A percentile compares a stretch with the other conserved stretches of the same genome.
phyloP scores from a whole-genome alignment of 2,888 invertebrate genomes.

The Cosmorhoe ocellata region DNA sequence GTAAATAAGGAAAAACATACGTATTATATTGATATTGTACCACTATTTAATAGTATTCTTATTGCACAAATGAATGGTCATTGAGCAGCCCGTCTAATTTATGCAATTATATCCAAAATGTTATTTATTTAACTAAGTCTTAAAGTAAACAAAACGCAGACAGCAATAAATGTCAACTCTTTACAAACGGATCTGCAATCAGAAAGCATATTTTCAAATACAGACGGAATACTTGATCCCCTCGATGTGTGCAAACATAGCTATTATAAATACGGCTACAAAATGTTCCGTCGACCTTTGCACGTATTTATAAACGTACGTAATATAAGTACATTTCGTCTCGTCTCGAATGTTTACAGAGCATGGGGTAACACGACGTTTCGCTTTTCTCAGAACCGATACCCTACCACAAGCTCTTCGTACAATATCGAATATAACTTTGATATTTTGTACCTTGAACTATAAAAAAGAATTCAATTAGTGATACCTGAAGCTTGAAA shows the following conservation, averaged over 20 bases:
- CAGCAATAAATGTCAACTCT: conserved; percentile 16
- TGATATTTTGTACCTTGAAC: not conserved
- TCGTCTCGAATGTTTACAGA: conserved; percentile 67
- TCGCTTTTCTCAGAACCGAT: conserved; percentile 15
- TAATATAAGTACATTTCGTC: conserved; percentile 32
- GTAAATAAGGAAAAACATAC: too few species aligned
- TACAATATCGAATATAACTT: too few species aligned
- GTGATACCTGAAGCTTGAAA: too few species aligned
- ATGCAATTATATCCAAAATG: too few species aligned
- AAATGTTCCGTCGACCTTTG: conserved; percentile 34
- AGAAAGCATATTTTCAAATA: conserved; percentile 30
- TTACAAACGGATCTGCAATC: conserved; percentile 24
- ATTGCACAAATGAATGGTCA: too few species aligned
- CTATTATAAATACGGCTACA: conserved; percentile 24
- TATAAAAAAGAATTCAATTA: too few species aligned
- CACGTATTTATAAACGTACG: conserved; percentile 26
- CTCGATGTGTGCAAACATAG: conserved; percentile 29
- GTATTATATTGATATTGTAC: too few species aligned
- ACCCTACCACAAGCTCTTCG: conserved; percentile 11
- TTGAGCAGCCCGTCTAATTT: too few species aligned
- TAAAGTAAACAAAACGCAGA: conserved; percentile 27
- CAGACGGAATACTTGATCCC: conserved; percentile 29
- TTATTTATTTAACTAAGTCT: too few species aligned
- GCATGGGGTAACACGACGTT: conserved; percentile 38
- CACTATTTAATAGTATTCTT: too few species aligned